A percentile compares a stretch with the other conserved stretches of the same genome.
These are phyloP conservation scores for Hesperophylax magnus DNA, from an alignment of 1,140 invertebrate genomes.

Conservation along the genomic window DNA sequence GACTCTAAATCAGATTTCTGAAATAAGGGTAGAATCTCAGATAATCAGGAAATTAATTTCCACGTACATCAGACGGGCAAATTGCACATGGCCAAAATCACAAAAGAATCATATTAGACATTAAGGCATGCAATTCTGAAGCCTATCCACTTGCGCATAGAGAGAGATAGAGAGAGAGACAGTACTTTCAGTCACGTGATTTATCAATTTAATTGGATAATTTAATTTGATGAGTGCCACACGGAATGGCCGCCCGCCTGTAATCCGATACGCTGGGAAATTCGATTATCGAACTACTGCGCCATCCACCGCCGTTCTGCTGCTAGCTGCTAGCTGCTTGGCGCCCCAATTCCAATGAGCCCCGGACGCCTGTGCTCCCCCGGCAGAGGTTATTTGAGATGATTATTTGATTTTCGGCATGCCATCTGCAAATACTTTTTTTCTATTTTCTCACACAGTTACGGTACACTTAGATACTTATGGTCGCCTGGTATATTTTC, in stretches of 20 bases:
- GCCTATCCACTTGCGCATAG: not conserved
- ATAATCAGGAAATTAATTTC: too few species aligned
- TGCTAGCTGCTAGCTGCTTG: not conserved
- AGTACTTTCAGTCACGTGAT: slow-evolving; percentile 48
- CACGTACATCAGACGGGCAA: too few species aligned
- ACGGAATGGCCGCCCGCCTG: slow-evolving; percentile 42
- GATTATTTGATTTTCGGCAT: slow-evolving; percentile 37
- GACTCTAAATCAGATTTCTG: too few species aligned
- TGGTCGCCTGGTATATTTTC: too few species aligned
- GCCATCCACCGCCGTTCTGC: not conserved
- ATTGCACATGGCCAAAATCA: too few species aligned
- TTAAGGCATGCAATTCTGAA: not conserved
- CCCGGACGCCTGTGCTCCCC: not conserved
- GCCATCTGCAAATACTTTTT: slow-evolving; percentile 25
- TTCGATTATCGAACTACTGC: slow-evolving; percentile 53
- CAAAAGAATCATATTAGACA: not conserved
- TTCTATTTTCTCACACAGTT: not conserved
- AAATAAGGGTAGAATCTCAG: too few species aligned
- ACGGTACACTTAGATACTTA: too few species aligned
- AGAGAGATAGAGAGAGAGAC: not conserved
- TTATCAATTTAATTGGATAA: slow-evolving; percentile 58
- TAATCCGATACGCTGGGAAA: slow-evolving; percentile 58
- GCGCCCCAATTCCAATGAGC: not conserved
- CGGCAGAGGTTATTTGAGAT: slow-evolving; percentile 16
- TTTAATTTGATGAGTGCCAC: slow-evolving; percentile 52